Percentiles rank a stretch among this genome's conserved stretches.
These are phyloP conservation scores for Hirtodrosophila alboralis DNA, from an alignment of 2,888 invertebrate genomes.

Conservation along the genomic window DNA sequence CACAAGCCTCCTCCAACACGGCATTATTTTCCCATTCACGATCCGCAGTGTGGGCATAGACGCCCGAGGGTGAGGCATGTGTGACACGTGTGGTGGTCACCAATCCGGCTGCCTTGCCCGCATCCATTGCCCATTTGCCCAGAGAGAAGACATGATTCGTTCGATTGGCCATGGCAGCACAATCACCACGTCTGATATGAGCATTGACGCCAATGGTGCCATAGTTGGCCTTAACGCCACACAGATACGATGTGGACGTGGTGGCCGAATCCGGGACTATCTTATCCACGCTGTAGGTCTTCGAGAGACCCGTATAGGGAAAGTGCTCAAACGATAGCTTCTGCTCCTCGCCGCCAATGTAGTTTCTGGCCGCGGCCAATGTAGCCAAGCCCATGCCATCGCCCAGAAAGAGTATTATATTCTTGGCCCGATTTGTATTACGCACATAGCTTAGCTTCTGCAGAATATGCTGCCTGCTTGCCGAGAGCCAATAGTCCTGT, in stretches of 20 bases:
- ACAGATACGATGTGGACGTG: constrained; percentile 91
- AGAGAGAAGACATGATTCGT: constrained; percentile 88
- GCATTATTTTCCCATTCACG: constrained; percentile 90
- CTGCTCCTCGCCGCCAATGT: constrained; percentile 90
- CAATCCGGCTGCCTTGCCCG: constrained; percentile 87
- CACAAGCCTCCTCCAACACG: constrained; percentile 84
- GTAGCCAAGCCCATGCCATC: constrained; percentile 95
- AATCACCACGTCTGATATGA: constrained; percentile 87
- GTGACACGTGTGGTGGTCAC: constrained; percentile 92
- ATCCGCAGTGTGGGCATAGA: constrained; percentile 87
- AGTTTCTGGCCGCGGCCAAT: constrained; percentile 90
- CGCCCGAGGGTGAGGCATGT: constrained; percentile 90
- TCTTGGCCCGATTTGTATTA: constrained; percentile 87
- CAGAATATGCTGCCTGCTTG: constrained; percentile 63
- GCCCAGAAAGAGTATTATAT: constrained; percentile 92
- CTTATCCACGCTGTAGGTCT: constrained; percentile 89
- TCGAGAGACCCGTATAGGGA: constrained; percentile 90
- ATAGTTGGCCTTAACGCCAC: constrained; percentile 91
- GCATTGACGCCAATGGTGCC: constrained; percentile 91
- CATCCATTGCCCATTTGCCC: constrained; percentile 88
- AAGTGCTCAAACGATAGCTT: constrained; percentile 90
- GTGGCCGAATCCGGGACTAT: constrained; percentile 93
- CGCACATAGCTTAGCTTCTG: constrained; percentile 68
- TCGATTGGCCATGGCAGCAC: constrained; percentile 86
- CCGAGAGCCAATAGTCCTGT: constrained; percentile 68